A percentile compares a stretch with the other conserved stretches of the same genome.
Conservation (phyloP, 1,140 invertebrate genomes). For the Coptotermes formosanus region DNA sequence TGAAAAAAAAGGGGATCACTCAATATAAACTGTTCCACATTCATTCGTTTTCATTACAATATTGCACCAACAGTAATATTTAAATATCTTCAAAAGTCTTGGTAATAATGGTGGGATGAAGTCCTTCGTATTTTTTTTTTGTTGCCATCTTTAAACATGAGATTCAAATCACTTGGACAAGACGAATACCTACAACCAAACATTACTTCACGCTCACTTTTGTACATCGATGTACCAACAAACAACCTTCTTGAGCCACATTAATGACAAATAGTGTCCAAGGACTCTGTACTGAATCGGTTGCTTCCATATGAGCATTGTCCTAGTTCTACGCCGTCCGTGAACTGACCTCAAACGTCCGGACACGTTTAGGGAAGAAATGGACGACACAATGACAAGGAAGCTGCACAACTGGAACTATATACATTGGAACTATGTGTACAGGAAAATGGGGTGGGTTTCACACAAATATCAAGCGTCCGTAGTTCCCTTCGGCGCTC, state of each 20-base stretch:
- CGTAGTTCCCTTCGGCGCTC: not conserved
- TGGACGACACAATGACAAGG: no score
- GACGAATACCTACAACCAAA: not conserved
- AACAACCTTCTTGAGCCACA: not conserved
- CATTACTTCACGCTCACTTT: not conserved
- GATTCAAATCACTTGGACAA: not conserved
- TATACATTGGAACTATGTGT: not conserved
- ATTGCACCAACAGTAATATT: not conserved
- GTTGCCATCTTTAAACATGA: not conserved
- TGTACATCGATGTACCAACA: not conserved
- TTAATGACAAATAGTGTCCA: not conserved
- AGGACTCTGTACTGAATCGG: no score
- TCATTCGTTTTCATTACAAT: slow-evolving; percentile 5
- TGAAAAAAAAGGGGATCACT: not conserved
- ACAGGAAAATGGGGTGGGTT: not conserved
- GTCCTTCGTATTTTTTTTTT: not conserved
- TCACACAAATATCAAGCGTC: not conserved
- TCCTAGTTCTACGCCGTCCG: no score
- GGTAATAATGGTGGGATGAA: not conserved
- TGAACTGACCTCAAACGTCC: no score
- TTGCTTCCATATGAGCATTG: no score
- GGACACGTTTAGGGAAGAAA: no score
- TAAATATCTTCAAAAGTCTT: not conserved
- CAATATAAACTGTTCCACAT: not conserved
- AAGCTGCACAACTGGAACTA: not conserved